Base-by-base conservation (phyloP, 2,113 vertebrate genomes). In the Nannospalax galili region DNA sequence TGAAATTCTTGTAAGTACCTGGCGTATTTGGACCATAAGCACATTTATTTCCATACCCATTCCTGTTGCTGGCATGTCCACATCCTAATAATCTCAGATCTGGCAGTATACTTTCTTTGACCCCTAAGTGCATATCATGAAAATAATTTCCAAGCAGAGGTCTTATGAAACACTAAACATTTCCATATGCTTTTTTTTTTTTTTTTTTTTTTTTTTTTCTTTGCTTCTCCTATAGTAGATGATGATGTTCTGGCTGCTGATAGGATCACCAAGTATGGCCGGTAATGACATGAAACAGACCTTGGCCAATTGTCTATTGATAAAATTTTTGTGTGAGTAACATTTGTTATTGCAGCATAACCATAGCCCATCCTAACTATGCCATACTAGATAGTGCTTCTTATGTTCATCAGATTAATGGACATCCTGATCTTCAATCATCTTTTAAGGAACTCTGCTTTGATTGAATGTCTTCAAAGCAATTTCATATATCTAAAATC, bases 401-500 rank as follows among this genome's bases (percentile, higher is more conserved):
- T 37, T 67, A 35, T 35, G 35, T 35, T 85, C 48, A 78, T 37
- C 15, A 80, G 89, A 24, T 85, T 82, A 24, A 88, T 85, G 19
- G 58, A 60, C 40, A 82, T 65, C 40, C 65, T 80, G 2, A 14
- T 84, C 69, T 93, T 77, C 48, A 22, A 52, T 30, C 10, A 60
- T 73, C 30, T 80, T 78, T 72, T 74, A 52, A 80, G n/a, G 35
- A 42, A 7, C 0, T 4, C 77, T 58, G 5, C 56, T 96, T 92
- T 89, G 78, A 84, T 0, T 86, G 22, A 95, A 52, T 40, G 2
- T 15, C 77, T 92, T 93, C 80, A 88, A 84, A 90, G 58, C 30
- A 84, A 48, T 77, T 91, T 95, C 72, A 84, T 17, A 58, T 19
- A 48, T 92, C 48, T 72, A 80, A 95, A 95, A 94, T 26, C 30